Evolutionary conservation across 2,888 invertebrate species (phyloP).

Genomic region (Agriopis aurantiaria): DNA sequence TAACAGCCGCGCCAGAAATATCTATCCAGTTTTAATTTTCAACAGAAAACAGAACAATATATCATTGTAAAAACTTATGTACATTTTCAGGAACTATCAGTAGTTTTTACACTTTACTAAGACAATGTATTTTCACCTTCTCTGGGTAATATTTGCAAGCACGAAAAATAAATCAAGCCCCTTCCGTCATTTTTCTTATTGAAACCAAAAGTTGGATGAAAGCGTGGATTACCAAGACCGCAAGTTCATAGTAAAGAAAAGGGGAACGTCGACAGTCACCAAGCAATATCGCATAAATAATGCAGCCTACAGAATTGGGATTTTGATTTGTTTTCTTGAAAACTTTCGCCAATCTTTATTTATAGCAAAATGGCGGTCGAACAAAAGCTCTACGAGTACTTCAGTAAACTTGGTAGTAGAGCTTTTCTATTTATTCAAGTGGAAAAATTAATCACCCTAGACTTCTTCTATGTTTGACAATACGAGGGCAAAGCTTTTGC

Average conservation of each 20-base stretch:
- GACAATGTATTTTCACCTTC: conserved; percentile 16
- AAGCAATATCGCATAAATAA: conserved; percentile 85
- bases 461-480: not conserved
- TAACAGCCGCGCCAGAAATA: conserved; percentile 63
- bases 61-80: not conserved
- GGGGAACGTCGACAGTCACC: conserved; percentile 77
- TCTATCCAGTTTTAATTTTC: conserved; percentile 60
- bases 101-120: not conserved
- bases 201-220: conserved; percentile 67
- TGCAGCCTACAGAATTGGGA: conserved; percentile 82
- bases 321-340: conserved; percentile 85
- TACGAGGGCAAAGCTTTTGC: not conserved
- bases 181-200: conserved; percentile 53
- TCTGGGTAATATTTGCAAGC: conserved; percentile 5
- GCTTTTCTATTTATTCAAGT: conserved; percentile 60
- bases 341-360: conserved; percentile 81
- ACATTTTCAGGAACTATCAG: too few species aligned
- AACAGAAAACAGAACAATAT: not conserved
- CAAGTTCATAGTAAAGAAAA: conserved; percentile 77
- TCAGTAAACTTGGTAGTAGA: conserved; percentile 52
- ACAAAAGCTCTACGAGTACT: conserved; percentile 56
- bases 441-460: conserved; percentile 60
- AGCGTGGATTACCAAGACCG: conserved; percentile 71
- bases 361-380: conserved; percentile 63
- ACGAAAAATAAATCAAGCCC: conserved; percentile 42